These are phyloP conservation scores for Calidris pugnax DNA, from an alignment of 2,113 vertebrate genomes.

Conservation along the genomic window DNA sequence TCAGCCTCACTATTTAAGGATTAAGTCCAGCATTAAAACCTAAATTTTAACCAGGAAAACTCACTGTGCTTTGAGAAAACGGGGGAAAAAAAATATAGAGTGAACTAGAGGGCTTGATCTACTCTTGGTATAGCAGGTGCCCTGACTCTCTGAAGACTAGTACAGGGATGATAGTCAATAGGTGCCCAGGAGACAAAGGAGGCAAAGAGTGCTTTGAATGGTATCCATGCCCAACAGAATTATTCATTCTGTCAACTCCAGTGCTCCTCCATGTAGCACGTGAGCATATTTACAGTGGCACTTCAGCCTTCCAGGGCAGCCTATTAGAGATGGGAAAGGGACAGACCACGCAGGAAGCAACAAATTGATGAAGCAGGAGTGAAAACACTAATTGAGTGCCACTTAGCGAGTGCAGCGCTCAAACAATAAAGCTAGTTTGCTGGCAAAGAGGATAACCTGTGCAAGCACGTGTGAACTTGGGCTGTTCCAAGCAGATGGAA, in stretches of 20 bases:
- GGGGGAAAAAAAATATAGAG: background rate
- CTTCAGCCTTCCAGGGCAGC: background rate
- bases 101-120: background rate
- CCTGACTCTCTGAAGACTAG: background rate
- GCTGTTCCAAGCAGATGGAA: background rate
- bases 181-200: background rate
- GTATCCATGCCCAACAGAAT: background rate
- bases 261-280: background rate
- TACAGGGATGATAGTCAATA: background rate
- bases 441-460: background rate
- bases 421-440: background rate
- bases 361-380: background rate
- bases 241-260: background rate
- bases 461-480: background rate
- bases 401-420: accelerated
- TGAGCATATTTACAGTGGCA: background rate
- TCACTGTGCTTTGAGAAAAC: background rate
- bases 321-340: no score
- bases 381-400: background rate
- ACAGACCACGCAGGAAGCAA: background rate
- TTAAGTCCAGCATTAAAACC: background rate
- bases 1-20: background rate
- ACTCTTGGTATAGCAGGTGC: background rate
- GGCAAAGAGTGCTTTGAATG: background rate
- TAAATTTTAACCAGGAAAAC: background rate